Evolutionary conservation across 2,888 invertebrate genomes (phyloP).

Genomic region (Oligia latruncula): DNA sequence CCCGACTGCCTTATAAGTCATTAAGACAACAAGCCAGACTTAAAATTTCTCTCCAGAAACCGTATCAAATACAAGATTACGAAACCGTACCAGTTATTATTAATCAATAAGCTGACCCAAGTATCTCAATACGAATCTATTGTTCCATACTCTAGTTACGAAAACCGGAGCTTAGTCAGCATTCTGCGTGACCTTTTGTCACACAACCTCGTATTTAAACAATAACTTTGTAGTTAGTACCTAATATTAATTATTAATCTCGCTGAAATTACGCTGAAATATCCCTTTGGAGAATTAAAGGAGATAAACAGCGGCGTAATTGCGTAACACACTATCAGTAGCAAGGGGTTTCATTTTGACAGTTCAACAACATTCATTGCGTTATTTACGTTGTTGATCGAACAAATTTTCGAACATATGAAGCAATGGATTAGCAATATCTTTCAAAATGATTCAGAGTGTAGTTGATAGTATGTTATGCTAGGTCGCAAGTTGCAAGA

Average conservation of each 20-base stretch:
- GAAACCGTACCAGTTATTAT: slow-evolving; percentile 27
- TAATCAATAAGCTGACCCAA: slow-evolving; percentile 49
- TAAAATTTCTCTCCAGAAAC: slow-evolving; percentile 14
- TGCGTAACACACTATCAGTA: too few relatives aligned
- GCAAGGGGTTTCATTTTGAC: too few relatives aligned
- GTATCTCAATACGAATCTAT: slow-evolving; percentile 47
- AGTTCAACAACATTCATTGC: too few relatives aligned
- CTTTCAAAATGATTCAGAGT: too few relatives aligned
- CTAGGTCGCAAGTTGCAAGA: too few relatives aligned
- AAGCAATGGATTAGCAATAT: too few relatives aligned
- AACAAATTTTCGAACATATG: too few relatives aligned
- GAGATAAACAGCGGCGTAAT: slow-evolving; percentile 26
- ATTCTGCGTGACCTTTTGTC: slow-evolving; percentile 34
- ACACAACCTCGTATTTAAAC: slow-evolving; percentile 24
- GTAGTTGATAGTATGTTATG: too few relatives aligned
- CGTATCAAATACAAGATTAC: slow-evolving; percentile 31
- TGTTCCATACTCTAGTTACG: slow-evolving; percentile 39
- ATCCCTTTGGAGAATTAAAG: slow-evolving; percentile 51
- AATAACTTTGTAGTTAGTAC: slow-evolving; percentile 21
- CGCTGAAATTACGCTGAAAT: slow-evolving; percentile 41
- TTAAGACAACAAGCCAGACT: slow-evolving; percentile 5
- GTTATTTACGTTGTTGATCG: too few relatives aligned
- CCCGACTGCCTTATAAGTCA: too few relatives aligned
- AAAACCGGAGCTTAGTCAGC: slow-evolving; percentile 37
- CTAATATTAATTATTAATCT: slow-evolving; percentile 47